Percentiles rank a stretch among this genome's conserved stretches.
Conservation (phyloP, 1,140 invertebrate genomes). For the Drosophila jambulina region DNA sequence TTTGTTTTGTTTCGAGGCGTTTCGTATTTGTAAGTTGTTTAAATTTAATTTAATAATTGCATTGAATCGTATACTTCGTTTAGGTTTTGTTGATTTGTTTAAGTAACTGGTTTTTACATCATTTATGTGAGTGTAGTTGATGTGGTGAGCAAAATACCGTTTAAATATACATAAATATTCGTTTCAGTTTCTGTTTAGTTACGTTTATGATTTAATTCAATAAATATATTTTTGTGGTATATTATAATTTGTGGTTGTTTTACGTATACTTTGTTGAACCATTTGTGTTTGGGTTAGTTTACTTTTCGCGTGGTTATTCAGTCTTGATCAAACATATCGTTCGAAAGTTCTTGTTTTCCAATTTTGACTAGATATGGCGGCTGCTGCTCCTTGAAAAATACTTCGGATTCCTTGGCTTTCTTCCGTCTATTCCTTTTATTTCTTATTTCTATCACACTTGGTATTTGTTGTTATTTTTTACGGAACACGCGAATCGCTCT, state of each 20-base stretch:
- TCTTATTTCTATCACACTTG: constrained; percentile 44
- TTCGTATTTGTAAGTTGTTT: constrained; percentile 40
- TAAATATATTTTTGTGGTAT: constrained; percentile 69
- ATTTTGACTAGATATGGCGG: constrained; percentile 61
- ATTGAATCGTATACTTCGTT: constrained; percentile 84
- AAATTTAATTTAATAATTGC: constrained; percentile 82
- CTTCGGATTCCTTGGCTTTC: constrained; percentile 10
- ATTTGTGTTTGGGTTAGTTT: constrained; percentile 68
- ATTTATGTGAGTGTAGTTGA: constrained; percentile 51
- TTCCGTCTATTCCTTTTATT: constrained; percentile 10
- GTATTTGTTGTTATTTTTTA: constrained; percentile 28
- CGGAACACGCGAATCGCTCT: constrained; percentile 51
- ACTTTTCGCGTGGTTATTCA: constrained; percentile 51
- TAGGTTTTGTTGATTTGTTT: constrained; percentile 65
- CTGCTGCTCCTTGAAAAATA: constrained; percentile 24
- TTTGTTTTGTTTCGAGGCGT: constrained; percentile 41
- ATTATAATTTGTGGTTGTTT: constrained; percentile 61
- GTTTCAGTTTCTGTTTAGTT: constrained; percentile 52
- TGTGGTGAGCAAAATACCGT: constrained; percentile 77
- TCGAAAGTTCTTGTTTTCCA: constrained; percentile 33
- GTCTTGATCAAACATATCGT: constrained; percentile 73
- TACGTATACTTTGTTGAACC: constrained; percentile 84
- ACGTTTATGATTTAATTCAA: constrained; percentile 48
- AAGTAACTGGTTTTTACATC: constrained; percentile 58
- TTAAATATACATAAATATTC: constrained; percentile 60